A percentile compares a stretch with the other conserved stretches of the same genome.
These are phyloP conservation scores for Chromoteleia sp. DNA, from an alignment of 2,888 invertebrate species.

Conservation along the genomic window DNA sequence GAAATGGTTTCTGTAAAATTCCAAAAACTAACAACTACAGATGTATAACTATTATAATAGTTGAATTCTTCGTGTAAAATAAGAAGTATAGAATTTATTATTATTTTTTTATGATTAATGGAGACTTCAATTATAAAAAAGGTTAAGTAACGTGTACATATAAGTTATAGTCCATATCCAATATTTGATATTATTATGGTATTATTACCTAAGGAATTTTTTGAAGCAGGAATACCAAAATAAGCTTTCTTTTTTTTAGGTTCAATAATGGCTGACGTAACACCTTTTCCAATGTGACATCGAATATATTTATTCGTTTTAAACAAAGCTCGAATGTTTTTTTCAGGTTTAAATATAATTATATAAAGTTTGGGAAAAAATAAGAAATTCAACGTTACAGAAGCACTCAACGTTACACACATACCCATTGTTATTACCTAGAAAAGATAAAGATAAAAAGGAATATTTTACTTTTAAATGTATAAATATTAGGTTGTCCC, in stretches of 20 bases:
- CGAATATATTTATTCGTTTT: conserved; percentile 88
- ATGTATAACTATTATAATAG: too few species aligned
- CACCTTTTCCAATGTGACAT: conserved; percentile 86
- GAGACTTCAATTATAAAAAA: too few species aligned
- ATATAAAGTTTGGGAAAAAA: conserved; percentile 92
- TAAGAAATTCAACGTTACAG: conserved; percentile 89
- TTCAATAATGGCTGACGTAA: conserved; percentile 82
- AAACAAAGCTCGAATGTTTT: conserved; percentile 89
- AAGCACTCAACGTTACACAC: conserved; percentile 90
- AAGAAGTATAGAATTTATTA: too few species aligned
- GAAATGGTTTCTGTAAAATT: too few species aligned
- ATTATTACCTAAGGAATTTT: not conserved
- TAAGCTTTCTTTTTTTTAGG: conserved; percentile 56
- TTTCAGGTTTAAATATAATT: conserved; percentile 90
- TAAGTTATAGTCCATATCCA: too few species aligned
- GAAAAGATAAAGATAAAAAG: conserved; percentile 83
- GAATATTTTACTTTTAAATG: too few species aligned
- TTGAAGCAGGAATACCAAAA: conserved; percentile 72
- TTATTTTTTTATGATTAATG: too few species aligned
- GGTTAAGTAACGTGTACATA: too few species aligned
- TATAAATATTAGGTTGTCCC: too few species aligned
- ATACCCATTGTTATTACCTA: conserved; percentile 86
- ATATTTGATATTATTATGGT: too few species aligned
- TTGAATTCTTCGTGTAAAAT: too few species aligned
- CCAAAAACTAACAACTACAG: too few species aligned